Evolutionary conservation across 1,140 invertebrate genomes (phyloP).

Genomic region (Pantala flavescens): DNA sequence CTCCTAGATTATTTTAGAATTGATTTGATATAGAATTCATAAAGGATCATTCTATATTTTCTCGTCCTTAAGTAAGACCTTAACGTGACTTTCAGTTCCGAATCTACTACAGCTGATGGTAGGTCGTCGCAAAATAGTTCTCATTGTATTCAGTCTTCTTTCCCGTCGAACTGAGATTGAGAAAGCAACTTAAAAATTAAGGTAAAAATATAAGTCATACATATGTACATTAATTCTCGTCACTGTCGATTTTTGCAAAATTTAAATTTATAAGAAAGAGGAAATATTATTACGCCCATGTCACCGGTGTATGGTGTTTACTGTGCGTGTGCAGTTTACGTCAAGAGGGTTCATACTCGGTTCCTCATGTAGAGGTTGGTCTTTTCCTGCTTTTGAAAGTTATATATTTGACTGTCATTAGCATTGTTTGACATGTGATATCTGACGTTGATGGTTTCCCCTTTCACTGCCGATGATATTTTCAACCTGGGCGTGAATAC

Average conservation of each 20-base stretch:
- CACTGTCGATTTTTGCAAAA: background rate
- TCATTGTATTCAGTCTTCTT: background rate
- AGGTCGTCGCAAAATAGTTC: background rate
- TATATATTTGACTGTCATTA: background rate
- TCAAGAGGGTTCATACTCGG: conserved; percentile 20
- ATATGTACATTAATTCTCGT: background rate
- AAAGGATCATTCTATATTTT: background rate
- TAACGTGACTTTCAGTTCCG: background rate
- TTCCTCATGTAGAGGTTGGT: conserved; percentile 19
- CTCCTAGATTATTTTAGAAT: too few relatives aligned
- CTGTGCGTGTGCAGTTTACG: conserved; percentile 22
- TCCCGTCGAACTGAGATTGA: background rate
- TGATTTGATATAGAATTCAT: too few relatives aligned
- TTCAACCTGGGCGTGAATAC: background rate
- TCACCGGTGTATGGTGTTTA: conserved; percentile 23
- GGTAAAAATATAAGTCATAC: background rate
- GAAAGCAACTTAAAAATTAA: background rate
- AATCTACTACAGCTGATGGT: conserved; percentile 5
- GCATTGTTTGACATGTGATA: background rate
- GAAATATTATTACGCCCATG: conserved; percentile 21
- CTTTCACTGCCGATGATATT: background rate
- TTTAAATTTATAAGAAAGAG: background rate
- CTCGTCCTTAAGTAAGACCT: background rate
- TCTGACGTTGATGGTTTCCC: background rate
- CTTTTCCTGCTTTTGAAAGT: background rate